Evolutionary conservation across 1,140 invertebrate genomes (phyloP), one percentile per base, ranked within the genome.

Genomic region (Palaemon carinicauda): DNA sequence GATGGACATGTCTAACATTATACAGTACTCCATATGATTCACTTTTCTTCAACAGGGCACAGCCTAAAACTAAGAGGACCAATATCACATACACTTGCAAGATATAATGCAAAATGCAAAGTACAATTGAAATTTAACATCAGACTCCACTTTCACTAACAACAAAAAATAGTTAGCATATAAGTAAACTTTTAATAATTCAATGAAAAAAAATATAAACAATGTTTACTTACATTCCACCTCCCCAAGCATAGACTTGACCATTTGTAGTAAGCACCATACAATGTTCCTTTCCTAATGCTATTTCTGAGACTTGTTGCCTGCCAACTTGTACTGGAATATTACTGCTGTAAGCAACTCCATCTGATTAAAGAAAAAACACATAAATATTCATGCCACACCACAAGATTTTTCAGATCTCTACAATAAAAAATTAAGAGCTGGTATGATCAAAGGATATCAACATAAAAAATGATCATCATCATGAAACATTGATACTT

Each of bases 201-300:
- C 1, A 29, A 17, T 15, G 41, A n/a, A 17, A 14, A 41, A 75
- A 75, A 41, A 41, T 41, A 7, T 1, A 41, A 41, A 5, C 12
- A 3, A 3, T 3, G 19, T 10, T 53, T 4, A 86, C 84, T 29
- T 33, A 86, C 84, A 86, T 86, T 73, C 84, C 84, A 56, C 65
- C 53, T 3, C 84, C 84, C 84, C 84, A 86, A 1, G 84, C 80
- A 29, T 71, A 31, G 10, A 86, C 51, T 19, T 73, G 77, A 21
- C 84, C 84, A 74, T 79, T 50, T 56, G 33, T 41, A 15, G 77
- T 86, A 5, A 86, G 78, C 19, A 77, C 77, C 77, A 86, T 74
- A 24, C 78, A 33, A 29, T 86, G 84, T n/a, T 86, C 84, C 41
- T 86, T 86, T 27, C 84, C 84, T 51, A 80, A n/a, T 29, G 65